Evolutionary conservation across 2,888 invertebrate genomes (phyloP), one percentile per base, ranked within the genome.

Genomic region (Leptinotarsa peninsularis): DNA sequence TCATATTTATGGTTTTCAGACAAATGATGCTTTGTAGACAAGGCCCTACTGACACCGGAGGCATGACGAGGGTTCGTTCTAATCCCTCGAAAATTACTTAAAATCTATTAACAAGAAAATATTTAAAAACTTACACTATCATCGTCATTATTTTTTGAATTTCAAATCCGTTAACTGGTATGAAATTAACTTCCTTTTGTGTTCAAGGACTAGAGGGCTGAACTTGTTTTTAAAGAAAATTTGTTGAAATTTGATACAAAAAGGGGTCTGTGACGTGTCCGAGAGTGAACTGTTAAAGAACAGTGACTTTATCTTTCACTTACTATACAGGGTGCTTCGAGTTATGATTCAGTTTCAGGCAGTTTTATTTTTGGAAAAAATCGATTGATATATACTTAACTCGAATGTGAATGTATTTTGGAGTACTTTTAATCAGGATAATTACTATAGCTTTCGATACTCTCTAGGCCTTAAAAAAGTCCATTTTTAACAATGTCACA

Each of bases 121-220:
- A 67, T 74, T 73, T 63, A 56, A 70, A 74, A 74, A 74, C 67
- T 63, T 33, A 72, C 73, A 75, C 67, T 63, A 71, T 74, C 71
- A 72, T 76, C 68, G 58, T 76, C 71, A 71, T 71, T 71, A 49
- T 69, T 72, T 76, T 56, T 23, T 27, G 18, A 52, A 50, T 54
- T 66, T 54, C 54, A 27, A 71, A 74, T 72, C 78, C 79, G 76
- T 78, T 78, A 74, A 76, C 78, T 71, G 72, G 54, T 49, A 71
- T 52, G 54, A 75, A 80, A 79, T 79, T 75, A 68, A 76, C 69
- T 75, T 75, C 54, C 73, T 67, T 78, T 76, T 80, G 78, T 79
- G 63, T 67, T 54, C 33, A 58, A 70, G 21, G 49, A 52, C 67
- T 56, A 52, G 18, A 72, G 66, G 60, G 75, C 49, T 33, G 74